Conservation (phyloP, 2,113 vertebrate genomes). For the Vulpes ferrilata region DNA sequence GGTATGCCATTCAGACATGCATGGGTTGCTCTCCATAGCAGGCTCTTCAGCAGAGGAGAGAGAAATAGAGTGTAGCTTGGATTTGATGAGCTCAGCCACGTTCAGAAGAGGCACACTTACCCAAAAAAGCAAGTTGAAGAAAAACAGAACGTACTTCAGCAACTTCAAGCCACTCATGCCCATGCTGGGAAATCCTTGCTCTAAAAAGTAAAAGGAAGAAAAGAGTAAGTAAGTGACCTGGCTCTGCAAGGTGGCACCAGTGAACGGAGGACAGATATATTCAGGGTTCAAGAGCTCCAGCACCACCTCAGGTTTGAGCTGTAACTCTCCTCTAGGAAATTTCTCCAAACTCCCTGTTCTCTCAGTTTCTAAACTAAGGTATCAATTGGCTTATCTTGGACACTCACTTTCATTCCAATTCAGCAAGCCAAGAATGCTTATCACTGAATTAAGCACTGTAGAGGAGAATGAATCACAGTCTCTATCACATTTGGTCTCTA, state of each 20-base stretch:
- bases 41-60: background rate
- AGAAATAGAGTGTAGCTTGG: background rate
- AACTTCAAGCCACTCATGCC: constrained; percentile 78
- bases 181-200: constrained; percentile 72
- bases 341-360: background rate
- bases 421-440: background rate
- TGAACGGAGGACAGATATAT: background rate
- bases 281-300: background rate
- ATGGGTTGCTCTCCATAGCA: background rate
- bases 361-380: background rate
- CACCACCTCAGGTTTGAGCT: background rate
- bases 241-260: background rate
- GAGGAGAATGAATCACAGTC: background rate
- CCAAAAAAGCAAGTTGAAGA: constrained; percentile 86
- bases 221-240: background rate
- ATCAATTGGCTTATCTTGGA: background rate
- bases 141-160: constrained; percentile 85
- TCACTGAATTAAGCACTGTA: background rate
- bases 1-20: too few relatives aligned
- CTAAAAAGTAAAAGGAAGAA: constrained; percentile 59
- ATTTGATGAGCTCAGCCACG: background rate
- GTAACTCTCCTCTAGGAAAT: background rate
- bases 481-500: background rate
- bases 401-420: constrained; percentile 21
- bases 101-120: constrained; percentile 77